phyloP scores from a whole-genome alignment of 64 coral and sea anemone species.

The Orbicella faveolata region DNA sequence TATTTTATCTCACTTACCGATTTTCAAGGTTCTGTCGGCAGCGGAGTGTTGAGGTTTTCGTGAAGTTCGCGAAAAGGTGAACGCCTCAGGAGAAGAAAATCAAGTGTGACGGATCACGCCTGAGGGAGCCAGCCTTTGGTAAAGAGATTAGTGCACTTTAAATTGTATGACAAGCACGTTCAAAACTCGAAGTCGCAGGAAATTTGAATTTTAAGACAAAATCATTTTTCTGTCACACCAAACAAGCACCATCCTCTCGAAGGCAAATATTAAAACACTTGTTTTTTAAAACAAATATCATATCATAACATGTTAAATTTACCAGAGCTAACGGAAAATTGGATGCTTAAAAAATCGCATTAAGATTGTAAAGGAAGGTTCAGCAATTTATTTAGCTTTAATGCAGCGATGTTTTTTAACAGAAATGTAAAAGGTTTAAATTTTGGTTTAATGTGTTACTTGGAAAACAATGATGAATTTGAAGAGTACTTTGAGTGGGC shows the following conservation, averaged over 20 bases:
- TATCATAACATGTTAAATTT: slow-evolving; percentile 1
- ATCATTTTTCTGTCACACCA: slow-evolving; percentile 1
- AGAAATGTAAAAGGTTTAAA: not conserved
- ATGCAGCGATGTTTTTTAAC: not conserved
- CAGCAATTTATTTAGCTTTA: not conserved
- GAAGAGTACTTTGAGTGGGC: not conserved
- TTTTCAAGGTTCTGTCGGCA: not conserved
- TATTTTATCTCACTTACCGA: not conserved
- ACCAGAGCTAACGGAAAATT: not conserved
- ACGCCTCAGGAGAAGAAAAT: not conserved
- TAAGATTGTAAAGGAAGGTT: not conserved
- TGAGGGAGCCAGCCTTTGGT: not conserved
- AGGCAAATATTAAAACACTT: slow-evolving; percentile 32
- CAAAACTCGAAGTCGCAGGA: not conserved
- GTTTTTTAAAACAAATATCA: not conserved
- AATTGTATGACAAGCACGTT: slow-evolving; percentile 11
- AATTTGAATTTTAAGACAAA: slow-evolving; percentile 24
- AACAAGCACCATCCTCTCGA: not conserved
- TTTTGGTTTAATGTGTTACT: not conserved
- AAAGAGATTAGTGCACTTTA: not conserved
- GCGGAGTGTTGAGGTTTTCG: not conserved
- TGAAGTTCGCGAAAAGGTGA: not conserved
- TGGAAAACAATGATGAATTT: not conserved
- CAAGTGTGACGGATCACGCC: not conserved
- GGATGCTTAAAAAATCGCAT: not conserved